A percentile compares a stretch with the other conserved stretches of the same genome.
Evolutionary conservation across 2,888 invertebrate genomes (phyloP).

Genomic region (Scaptodrosophila latifasciaeformis): DNA sequence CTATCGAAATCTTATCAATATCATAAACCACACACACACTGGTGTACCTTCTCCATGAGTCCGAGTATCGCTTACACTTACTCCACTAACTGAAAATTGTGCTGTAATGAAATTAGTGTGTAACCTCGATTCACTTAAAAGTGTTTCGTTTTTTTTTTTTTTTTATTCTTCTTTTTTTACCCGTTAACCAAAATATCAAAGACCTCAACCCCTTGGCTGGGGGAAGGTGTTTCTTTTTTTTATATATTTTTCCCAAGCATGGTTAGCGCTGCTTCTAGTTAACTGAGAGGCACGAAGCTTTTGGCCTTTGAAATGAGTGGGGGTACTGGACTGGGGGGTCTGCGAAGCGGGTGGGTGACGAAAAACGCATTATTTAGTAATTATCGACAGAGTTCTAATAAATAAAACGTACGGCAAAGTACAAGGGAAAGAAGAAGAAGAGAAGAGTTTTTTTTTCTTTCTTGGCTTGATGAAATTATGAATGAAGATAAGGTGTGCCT

Average conservation of each 20-base stretch:
- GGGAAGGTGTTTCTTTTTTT: too few relatives aligned
- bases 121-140: slow-evolving; percentile 56
- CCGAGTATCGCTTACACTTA: slow-evolving; percentile 33
- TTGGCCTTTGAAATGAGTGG: neutral
- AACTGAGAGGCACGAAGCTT: slow-evolving; percentile 16
- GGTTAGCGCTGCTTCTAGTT: slow-evolving; percentile 35
- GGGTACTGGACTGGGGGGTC: slow-evolving; percentile 1
- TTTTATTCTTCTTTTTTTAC: too few relatives aligned
- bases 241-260: slow-evolving; percentile 53
- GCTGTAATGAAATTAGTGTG: too few relatives aligned
- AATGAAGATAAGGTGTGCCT: slow-evolving; percentile 65
- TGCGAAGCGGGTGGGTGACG: slow-evolving; percentile 20
- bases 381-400: slow-evolving; percentile 71
- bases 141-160: slow-evolving; percentile 3
- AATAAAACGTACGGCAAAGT: slow-evolving; percentile 50
- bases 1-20: slow-evolving; percentile 56
- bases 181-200: neutral
- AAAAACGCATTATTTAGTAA: slow-evolving; percentile 71
- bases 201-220: neutral
- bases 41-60: slow-evolving; percentile 12
- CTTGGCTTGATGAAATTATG: slow-evolving; percentile 67
- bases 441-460: slow-evolving; percentile 21
- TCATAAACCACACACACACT: slow-evolving; percentile 19
- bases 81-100: slow-evolving; percentile 42
- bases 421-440: slow-evolving; percentile 30